phyloP scores from a whole-genome alignment of 92 coral and sea anemone species.

The Actinostola sp. region DNA sequence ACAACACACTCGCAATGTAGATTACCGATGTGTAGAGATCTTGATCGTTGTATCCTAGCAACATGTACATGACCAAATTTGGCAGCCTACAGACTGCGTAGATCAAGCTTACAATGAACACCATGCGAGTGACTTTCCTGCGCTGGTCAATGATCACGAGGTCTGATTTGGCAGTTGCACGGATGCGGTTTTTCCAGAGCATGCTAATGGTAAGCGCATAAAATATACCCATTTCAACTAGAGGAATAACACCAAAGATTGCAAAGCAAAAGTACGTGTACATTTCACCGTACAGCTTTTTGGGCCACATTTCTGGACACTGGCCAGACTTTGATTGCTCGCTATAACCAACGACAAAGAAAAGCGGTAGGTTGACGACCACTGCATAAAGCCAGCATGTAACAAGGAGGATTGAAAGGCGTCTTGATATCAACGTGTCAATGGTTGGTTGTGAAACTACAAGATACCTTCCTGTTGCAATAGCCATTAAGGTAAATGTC shows the following conservation, averaged over 20 bases:
- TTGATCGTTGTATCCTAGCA: neutral
- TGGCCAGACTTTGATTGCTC: too few species aligned
- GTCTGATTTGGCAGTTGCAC: neutral
- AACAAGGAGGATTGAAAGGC: too few species aligned
- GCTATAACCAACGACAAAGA: too few species aligned
- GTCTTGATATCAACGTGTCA: too few species aligned
- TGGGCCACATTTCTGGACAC: too few species aligned
- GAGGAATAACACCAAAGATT: constrained; percentile 7
- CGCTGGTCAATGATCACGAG: neutral
- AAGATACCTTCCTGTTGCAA: too few species aligned
- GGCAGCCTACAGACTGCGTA: constrained; percentile 29
- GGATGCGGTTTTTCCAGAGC: constrained; percentile 1
- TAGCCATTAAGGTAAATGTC: too few species aligned
- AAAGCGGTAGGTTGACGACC: too few species aligned
- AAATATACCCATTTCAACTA: neutral
- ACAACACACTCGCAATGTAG: neutral
- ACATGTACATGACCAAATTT: constrained; percentile 18
- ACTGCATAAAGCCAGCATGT: too few species aligned
- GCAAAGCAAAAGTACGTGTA: neutral
- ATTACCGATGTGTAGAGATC: constrained; percentile 9
- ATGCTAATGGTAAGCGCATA: neutral
- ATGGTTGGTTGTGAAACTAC: too few species aligned
- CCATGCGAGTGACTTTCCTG: constrained; percentile 17
- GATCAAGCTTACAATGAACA: constrained; percentile 20
- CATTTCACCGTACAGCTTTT: too few species aligned